phyloP scores from a whole-genome alignment of 2,888 invertebrate species.

The Pristionchus mayeri region DNA sequence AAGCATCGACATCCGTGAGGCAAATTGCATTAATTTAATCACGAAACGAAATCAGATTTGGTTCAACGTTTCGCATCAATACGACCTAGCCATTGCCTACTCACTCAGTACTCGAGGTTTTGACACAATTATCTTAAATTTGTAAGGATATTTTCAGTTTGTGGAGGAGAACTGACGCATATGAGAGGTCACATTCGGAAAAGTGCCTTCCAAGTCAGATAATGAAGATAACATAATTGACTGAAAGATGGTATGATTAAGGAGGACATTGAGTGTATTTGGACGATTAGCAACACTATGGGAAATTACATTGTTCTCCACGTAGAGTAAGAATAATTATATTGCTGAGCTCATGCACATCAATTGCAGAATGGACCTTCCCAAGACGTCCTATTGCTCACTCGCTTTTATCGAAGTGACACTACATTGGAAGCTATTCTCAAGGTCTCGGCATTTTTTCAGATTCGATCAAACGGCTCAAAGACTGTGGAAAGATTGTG shows the following conservation, averaged over 20 bases:
- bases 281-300: background rate
- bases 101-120: background rate
- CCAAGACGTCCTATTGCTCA: background rate
- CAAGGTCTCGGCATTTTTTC: background rate
- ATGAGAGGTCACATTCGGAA: background rate
- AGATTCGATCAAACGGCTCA: background rate
- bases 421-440: background rate
- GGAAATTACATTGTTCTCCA: background rate
- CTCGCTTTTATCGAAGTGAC: background rate
- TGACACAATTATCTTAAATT: background rate
- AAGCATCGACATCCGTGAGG: background rate
- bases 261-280: background rate
- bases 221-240: background rate
- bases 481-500: background rate
- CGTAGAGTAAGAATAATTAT: background rate
- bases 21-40: background rate
- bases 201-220: background rate
- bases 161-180: background rate
- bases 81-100: background rate
- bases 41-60: background rate
- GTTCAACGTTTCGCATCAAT: background rate
- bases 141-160: background rate
- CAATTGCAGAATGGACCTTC: background rate
- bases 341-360: background rate
- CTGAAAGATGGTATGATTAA: background rate